Evolutionary conservation across 1,140 invertebrate genomes (phyloP).

Genomic region (Drosophila punjabiensis): DNA sequence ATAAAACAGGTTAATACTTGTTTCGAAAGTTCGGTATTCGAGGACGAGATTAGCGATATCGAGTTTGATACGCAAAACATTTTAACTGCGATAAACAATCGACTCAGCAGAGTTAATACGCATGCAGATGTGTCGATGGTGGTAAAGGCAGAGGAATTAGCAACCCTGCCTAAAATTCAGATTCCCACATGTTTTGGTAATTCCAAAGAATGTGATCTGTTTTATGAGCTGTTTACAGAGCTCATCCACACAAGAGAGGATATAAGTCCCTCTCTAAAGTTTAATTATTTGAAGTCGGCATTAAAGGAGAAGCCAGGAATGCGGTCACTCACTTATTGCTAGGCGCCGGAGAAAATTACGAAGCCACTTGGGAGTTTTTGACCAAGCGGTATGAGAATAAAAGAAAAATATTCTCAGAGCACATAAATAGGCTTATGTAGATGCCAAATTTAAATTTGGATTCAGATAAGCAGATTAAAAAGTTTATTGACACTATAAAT

Average conservation of each 20-base stretch:
- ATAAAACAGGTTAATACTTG: neutral
- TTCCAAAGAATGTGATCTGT: too few species aligned
- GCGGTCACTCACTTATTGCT: too few species aligned
- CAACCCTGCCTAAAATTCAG: too few species aligned
- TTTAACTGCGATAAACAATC: neutral
- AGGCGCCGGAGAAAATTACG: neutral
- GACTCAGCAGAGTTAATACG: neutral
- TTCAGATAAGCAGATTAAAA: neutral
- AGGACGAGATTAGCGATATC: neutral
- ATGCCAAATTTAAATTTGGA: neutral
- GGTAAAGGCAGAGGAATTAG: too few species aligned
- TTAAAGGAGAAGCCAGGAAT: too few species aligned
- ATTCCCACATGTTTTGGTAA: too few species aligned
- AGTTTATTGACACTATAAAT: neutral
- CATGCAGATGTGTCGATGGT: neutral
- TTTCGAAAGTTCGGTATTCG: neutral
- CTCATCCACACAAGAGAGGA: too few species aligned
- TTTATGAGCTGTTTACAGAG: too few species aligned
- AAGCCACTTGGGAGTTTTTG: constrained; percentile 2
- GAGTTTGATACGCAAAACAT: neutral
- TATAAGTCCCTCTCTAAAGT: too few species aligned
- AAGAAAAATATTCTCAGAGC: neutral
- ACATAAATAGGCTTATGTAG: neutral
- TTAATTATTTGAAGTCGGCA: too few species aligned
- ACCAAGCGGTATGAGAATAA: too few species aligned